Percentiles rank a stretch among this genome's conserved stretches.
These are phyloP conservation scores for Drosophila neotestacea DNA, from an alignment of 2,888 invertebrate genomes.

Conservation along the genomic window DNA sequence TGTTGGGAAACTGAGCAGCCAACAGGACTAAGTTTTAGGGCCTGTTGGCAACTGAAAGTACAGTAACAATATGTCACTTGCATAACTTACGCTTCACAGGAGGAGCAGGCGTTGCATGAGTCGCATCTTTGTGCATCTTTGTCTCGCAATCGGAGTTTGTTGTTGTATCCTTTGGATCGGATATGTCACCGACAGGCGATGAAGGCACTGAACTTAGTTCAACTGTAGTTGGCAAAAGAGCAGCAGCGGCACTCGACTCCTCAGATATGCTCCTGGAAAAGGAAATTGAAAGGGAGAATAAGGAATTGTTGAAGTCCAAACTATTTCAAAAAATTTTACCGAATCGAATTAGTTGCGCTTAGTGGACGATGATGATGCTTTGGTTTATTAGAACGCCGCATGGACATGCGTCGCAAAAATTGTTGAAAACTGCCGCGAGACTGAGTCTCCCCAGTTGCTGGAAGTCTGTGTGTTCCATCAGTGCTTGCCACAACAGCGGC, in stretches of 20 bases:
- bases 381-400: constrained; percentile 82
- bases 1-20: constrained; percentile 14
- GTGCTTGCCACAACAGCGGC: constrained; percentile 12
- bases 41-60: constrained; percentile 41
- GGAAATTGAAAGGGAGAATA: too few species aligned
- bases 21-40: constrained; percentile 42
- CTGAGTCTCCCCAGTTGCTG: constrained; percentile 21
- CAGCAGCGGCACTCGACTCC: constrained; percentile 66
- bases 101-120: constrained; percentile 2
- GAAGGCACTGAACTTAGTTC: constrained; percentile 67
- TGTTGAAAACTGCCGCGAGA: constrained; percentile 83
- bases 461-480: constrained; percentile 8
- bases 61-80: constrained; percentile 57
- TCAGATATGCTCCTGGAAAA: constrained; percentile 79
- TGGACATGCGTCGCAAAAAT: constrained; percentile 84
- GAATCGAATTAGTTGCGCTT: constrained; percentile 83
- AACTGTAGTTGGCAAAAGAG: constrained; percentile 65
- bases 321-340: constrained; percentile 73
- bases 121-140: constrained; percentile 30
- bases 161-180: constrained; percentile 46
- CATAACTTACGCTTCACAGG: constrained; percentile 69
- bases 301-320: constrained; percentile 2
- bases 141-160: constrained; percentile 54
- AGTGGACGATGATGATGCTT: constrained; percentile 75
- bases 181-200: constrained; percentile 48